phyloP scores from a whole-genome alignment of 2,113 vertebrate species.

The Camarhynchus parvulus region DNA sequence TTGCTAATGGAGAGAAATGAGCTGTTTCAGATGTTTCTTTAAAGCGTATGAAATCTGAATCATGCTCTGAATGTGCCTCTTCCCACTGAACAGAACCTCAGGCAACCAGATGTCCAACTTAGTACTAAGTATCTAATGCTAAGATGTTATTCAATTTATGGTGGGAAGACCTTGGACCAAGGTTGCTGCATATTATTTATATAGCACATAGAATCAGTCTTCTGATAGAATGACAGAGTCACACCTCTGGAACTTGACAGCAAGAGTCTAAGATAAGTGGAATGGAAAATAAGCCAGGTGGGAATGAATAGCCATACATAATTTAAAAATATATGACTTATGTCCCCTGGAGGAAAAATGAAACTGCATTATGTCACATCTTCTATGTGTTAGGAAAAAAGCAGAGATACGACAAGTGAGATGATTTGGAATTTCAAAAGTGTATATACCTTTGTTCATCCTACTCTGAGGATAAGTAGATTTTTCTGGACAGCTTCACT shows the following conservation, averaged over 20 bases:
- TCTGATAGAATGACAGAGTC: not conserved
- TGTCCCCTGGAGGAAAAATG: not conserved
- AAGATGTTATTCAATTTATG: not conserved
- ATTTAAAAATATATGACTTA: not conserved
- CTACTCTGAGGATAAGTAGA: not conserved
- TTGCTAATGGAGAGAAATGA: conserved; percentile 23
- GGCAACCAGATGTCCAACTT: not conserved
- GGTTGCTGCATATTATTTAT: not conserved
- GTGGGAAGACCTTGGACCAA: not conserved
- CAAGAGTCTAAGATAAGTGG: not conserved
- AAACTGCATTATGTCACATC: not conserved
- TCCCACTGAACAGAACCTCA: not conserved
- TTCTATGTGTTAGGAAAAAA: not conserved
- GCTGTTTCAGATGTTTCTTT: not conserved
- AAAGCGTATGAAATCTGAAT: not conserved
- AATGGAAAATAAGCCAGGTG: not conserved
- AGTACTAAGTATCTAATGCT: not conserved
- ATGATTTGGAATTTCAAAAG: not conserved
- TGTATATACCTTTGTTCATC: not conserved
- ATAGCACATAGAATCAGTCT: not conserved
- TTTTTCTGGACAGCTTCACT: not conserved
- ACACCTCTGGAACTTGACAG: not conserved
- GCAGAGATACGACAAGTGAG: not conserved
- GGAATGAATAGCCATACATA: not conserved
- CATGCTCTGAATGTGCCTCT: not conserved